Conservation (phyloP, 2,113 vertebrate species). For the Platysternon megacephalum region DNA sequence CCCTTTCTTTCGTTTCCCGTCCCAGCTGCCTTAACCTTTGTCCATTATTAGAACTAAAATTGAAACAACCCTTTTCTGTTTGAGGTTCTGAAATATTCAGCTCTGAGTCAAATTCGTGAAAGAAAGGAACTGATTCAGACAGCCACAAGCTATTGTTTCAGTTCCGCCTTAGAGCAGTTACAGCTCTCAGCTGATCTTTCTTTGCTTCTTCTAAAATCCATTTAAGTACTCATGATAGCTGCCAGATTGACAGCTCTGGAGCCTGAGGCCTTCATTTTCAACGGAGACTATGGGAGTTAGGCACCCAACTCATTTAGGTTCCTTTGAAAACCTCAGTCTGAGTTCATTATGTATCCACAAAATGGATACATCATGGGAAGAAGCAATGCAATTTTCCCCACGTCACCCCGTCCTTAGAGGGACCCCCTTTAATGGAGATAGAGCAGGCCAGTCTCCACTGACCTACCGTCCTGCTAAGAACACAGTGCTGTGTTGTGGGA, state of each 20-base stretch:
- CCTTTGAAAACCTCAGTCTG: background rate
- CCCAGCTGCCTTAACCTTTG: slow-evolving; percentile 50
- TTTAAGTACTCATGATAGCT: background rate
- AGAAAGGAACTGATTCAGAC: slow-evolving; percentile 69
- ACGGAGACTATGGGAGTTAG: background rate
- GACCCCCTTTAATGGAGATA: background rate
- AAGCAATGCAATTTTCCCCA: background rate
- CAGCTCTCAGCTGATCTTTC: slow-evolving; percentile 52
- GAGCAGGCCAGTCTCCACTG: background rate
- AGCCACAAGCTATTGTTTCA: slow-evolving; percentile 65
- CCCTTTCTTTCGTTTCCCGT: slow-evolving; percentile 66
- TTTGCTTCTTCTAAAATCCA: slow-evolving; percentile 37
- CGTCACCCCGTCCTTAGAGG: fast-evolving
- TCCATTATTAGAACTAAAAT: slow-evolving; percentile 60
- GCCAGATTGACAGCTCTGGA: background rate
- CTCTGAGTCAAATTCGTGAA: slow-evolving; percentile 68
- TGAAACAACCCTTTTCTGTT: slow-evolving; percentile 54
- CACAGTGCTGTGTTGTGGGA: fast-evolving
- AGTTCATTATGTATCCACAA: background rate
- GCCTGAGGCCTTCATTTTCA: background rate
- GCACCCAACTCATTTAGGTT: background rate
- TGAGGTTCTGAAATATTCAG: slow-evolving; percentile 42
- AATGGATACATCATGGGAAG: background rate
- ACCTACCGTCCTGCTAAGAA: background rate
- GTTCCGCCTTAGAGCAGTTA: slow-evolving; percentile 66